Base-by-base conservation (phyloP, 23 tunicate species). In the Ascidia mentula region DNA sequence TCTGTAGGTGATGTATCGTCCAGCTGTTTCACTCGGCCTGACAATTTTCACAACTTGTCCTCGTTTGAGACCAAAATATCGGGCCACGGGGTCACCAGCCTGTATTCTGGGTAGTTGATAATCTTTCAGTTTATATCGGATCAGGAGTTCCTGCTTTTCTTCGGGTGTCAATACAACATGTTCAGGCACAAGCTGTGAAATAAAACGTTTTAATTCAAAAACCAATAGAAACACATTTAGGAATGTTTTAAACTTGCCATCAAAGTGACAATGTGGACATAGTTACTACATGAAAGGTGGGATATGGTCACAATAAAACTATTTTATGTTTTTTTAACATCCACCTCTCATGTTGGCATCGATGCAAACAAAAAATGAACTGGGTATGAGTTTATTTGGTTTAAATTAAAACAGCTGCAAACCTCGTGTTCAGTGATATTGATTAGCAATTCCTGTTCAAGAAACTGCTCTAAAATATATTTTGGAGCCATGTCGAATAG, bases 1-100 rank as follows among this genome's bases (percentile, higher is more conserved):
- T 79, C 98, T 82, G 83, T 89, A 95, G 24, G 98, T 95, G 7
- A 95, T 91, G 40, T 95, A 95, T 24, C 98, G 87, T 38, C 98
- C 98, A 32, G 98, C 98, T 46, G 98, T 95, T 74, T 95, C 98
- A 82, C 91, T 85, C 3, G 91, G 90, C 32, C 98, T 84, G 18
- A 95, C 95, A 79, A 95, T 95, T 82, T 95, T 95, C 13, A 95
- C 95, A 37, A 95, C 98, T 71, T 95, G 98, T 18, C 98, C 98
- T 26, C 98, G 90, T 69, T 95, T 89, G 28, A 95, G 79, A 36
- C 98, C 98, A 76, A 86, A 95, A 74, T 95, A 95, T 37, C 98
- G 60, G 2, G 98, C 98, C 34, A 95, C 98, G 0, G 98, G 98
- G 70, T 95, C 98, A n/a, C 91, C 91, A n/a, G 82, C 86, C 65